A percentile compares a stretch with the other conserved stretches of the same genome.
Evolutionary conservation across 2,888 invertebrate genomes (phyloP).

Genomic region (Muschampia plurimacula): DNA sequence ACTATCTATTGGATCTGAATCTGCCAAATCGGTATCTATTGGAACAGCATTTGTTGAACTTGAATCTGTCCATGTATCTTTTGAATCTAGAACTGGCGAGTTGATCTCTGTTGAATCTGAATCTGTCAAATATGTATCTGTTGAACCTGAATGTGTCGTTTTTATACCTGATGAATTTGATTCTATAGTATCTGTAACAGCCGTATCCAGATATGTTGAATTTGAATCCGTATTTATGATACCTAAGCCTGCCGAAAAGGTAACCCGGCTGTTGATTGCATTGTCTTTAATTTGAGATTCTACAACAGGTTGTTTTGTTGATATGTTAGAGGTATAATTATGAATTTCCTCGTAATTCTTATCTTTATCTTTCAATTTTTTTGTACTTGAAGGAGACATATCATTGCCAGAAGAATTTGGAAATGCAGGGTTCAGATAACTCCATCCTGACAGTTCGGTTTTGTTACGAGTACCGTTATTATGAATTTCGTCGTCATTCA

Average conservation of each 20-base stretch:
- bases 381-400: neutral
- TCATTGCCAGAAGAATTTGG: neutral
- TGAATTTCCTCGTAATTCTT: neutral
- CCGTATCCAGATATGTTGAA: neutral
- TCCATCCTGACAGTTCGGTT: slow-evolving; percentile 8
- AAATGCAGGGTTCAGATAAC: neutral
- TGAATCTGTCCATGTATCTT: neutral
- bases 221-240: too few species aligned
- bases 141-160: neutral
- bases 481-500: neutral
- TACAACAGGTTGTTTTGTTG: neutral
- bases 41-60: neutral
- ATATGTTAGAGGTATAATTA: neutral
- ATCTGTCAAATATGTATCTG: neutral
- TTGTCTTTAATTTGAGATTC: neutral
- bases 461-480: slow-evolving; percentile 29
- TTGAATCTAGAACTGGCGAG: neutral
- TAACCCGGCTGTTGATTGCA: neutral
- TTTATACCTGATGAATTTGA: neutral
- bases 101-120: neutral
- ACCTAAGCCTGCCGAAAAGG: too few species aligned
- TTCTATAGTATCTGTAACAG: neutral
- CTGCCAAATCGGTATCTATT: neutral
- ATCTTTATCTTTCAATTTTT: neutral
- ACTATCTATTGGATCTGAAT: too few species aligned